Evolutionary conservation across 2,113 vertebrate species (phyloP), one percentile per base, ranked within the genome.

Genomic region (Suncus etruscus): DNA sequence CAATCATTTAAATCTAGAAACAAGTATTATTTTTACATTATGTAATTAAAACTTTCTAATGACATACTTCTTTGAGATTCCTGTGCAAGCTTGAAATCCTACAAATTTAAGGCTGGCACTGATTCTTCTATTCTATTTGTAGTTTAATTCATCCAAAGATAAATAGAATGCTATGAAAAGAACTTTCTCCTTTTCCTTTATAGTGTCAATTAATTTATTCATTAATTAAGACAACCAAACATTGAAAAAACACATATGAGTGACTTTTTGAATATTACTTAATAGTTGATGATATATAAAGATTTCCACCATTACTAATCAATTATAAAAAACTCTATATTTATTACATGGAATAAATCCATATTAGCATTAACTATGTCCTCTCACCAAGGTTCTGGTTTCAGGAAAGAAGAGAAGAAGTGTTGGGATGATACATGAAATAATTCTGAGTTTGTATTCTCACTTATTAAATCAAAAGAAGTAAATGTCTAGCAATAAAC

Each of bases 271-370:
- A 86, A 73, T 50, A 83, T 4, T 74, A 76, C 51, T 50, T 80
- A 4, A 31, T 65, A 68, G 11, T 32, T 27, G 48, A 18, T 61
- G 3, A 9, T 4, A 22, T 8, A 47, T 3, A 63, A 3, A 89
- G 15, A 31, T 0, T 51, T 7, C 4, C 11, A 4, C 0, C 1
- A 9, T 3, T 29, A 47, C 15, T 3, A 18, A 0, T 11, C 45
- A 63, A 54, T 83, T 66, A 51, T 63, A 48, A 9, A 70, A 29
- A 7, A n/a, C 1, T 84, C 14, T n/a, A n/a, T 80, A 58, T 39
- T 66, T 47, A 82, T 31, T 63, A 22, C 12, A 3, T 5, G 3
- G 31, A 77, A 69, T 8, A 80, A 85, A 61, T 0, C 51, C 8
- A 2, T 31, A 6, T 45, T 39, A 82, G 27, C 65, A 14, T 63